Evolutionary conservation across 2,797 vertebrate species (phyloP).

Genomic region (Myripristis murdjan): DNA sequence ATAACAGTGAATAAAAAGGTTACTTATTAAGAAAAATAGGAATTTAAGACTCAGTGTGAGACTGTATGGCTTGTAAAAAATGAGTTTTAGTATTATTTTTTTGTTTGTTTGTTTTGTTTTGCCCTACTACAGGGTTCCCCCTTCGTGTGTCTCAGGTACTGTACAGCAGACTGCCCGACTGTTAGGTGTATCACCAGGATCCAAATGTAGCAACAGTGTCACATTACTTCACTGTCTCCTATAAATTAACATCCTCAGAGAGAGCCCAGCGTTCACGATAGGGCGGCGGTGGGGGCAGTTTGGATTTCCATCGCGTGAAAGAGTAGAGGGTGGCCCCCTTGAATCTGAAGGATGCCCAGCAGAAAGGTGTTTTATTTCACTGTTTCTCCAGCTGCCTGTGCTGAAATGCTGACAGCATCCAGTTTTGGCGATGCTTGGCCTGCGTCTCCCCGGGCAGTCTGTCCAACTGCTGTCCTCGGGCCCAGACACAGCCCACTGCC

Average conservation of each 20-base stretch:
- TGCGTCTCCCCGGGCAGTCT: constrained; percentile 73
- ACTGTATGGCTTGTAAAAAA: too few relatives aligned
- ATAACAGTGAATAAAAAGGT: too few relatives aligned
- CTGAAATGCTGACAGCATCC: constrained; percentile 83
- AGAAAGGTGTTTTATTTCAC: constrained; percentile 85
- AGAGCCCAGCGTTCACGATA: constrained; percentile 29
- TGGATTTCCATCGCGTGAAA: constrained; percentile 66
- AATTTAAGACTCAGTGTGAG: too few relatives aligned
- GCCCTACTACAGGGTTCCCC: constrained; percentile 40
- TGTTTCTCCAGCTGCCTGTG: constrained; percentile 88
- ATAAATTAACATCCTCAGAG: constrained; percentile 63
- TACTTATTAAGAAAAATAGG: too few relatives aligned
- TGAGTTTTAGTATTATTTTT: too few relatives aligned
- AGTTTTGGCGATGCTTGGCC: constrained; percentile 77
- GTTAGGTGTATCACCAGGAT: constrained; percentile 44
- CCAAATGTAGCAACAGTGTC: constrained; percentile 75
- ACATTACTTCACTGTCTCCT: constrained; percentile 60
- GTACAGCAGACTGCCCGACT: constrained; percentile 37
- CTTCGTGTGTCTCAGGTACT: constrained; percentile 61
- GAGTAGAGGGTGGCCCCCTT: constrained; percentile 69
- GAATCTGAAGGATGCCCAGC: constrained; percentile 72
- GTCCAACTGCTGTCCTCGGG: constrained; percentile 74
- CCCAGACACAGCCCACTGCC: constrained; percentile 58
- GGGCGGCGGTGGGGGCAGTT: constrained; percentile 17
- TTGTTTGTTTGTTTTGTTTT: too few relatives aligned